A percentile compares a stretch with the other conserved stretches of the same genome.
phyloP scores from a whole-genome alignment of 2,888 invertebrate genomes.

The Netelia inedita region DNA sequence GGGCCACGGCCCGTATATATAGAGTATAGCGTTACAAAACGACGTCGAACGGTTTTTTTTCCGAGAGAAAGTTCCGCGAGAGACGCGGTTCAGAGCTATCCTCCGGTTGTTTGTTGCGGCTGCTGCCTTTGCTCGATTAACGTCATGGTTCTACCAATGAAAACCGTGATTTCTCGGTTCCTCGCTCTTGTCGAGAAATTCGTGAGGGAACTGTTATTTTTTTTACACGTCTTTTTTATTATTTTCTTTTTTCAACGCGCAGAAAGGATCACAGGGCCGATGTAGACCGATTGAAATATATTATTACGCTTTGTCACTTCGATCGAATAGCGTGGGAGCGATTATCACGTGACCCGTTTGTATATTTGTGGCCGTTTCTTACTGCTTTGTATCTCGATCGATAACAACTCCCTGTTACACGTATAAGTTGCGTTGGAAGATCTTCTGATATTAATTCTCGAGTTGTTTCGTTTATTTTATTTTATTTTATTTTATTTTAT shows the following conservation, averaged over 20 bases:
- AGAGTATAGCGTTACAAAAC: conserved; percentile 22
- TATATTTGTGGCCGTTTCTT: no score
- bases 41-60: conserved; percentile 59
- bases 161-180: conserved; percentile 39
- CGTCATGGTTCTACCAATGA: conserved; percentile 39
- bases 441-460: no score
- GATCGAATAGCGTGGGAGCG: not conserved
- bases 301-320: conserved; percentile 9
- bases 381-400: not conserved
- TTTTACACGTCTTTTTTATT: not conserved
- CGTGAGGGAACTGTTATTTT: conserved; percentile 14
- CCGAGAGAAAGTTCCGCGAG: conserved; percentile 64
- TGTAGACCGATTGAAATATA: not conserved
- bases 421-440: not conserved
- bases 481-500: no score
- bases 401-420: not conserved
- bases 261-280: not conserved
- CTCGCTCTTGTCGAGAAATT: conserved; percentile 10
- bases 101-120: conserved; percentile 9
- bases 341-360: not conserved
- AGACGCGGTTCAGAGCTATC: conserved; percentile 51
- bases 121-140: conserved; percentile 19
- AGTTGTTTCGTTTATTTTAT: no score
- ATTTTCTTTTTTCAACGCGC: not conserved
- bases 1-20: not conserved